Conservation (phyloP, 1,140 invertebrate species). For the Drosophila dunni region DNA sequence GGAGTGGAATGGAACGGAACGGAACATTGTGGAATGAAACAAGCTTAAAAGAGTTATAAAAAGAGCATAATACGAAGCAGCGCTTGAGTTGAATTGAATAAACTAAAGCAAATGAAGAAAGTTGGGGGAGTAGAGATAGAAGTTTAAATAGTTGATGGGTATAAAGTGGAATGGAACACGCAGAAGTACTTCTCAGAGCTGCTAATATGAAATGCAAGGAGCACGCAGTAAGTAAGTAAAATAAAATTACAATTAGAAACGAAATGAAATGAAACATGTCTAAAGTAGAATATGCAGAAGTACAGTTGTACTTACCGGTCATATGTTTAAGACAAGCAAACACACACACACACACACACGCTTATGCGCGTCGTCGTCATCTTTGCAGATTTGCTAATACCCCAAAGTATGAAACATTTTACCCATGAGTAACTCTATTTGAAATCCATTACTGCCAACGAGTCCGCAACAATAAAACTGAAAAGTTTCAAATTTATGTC, state of each 20-base stretch:
- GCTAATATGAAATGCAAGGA: neutral
- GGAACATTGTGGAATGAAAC: conserved; percentile 26
- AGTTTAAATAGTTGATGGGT: no score
- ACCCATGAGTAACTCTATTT: conserved; percentile 83
- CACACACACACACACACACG: conserved; percentile 71
- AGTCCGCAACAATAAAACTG: conserved; percentile 82
- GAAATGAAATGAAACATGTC: conserved; percentile 19
- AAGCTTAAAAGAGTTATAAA: neutral
- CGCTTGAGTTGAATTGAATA: no score
- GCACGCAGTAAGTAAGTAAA: neutral
- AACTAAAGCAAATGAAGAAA: no score
- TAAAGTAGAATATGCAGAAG: neutral
- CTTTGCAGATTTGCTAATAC: conserved; percentile 78
- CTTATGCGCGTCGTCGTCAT: conserved; percentile 54
- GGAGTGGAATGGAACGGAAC: conserved; percentile 17
- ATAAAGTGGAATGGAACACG: conserved; percentile 19
- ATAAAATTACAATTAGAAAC: neutral
- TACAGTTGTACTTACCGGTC: conserved; percentile 24
- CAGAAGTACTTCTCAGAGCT: neutral
- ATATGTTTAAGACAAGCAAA: conserved; percentile 50
- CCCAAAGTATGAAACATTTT: conserved; percentile 81
- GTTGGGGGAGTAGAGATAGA: no score
- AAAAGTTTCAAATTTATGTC: conserved; percentile 82
- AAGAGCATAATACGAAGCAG: no score
- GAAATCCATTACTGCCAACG: conserved; percentile 82